These are phyloP conservation scores for Apocrypta bakeri DNA, from an alignment of 1,140 invertebrate genomes.

Conservation along the genomic window DNA sequence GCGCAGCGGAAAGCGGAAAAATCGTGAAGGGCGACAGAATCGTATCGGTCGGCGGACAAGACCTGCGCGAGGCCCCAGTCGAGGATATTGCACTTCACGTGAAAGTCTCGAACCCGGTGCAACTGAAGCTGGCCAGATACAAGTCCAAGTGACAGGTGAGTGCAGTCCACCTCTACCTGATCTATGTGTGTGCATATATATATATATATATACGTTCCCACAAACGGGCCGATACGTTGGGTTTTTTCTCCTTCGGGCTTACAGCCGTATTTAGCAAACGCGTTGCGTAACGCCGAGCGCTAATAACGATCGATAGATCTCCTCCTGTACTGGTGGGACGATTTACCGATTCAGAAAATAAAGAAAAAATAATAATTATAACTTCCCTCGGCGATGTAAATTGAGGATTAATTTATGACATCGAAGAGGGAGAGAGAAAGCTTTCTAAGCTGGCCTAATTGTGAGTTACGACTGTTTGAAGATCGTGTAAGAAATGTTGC, in stretches of 20 bases:
- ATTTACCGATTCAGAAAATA: too few species aligned
- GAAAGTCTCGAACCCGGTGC: constrained; percentile 70
- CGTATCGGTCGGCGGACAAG: constrained; percentile 90
- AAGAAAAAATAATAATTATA: too few species aligned
- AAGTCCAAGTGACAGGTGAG: constrained; percentile 67
- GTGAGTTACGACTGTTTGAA: background rate
- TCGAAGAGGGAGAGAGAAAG: background rate
- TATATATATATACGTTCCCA: constrained; percentile 20
- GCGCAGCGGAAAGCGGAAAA: constrained; percentile 92
- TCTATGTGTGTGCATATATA: too few species aligned
- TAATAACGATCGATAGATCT: too few species aligned
- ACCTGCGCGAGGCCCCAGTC: constrained; percentile 87
- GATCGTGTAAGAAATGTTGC: background rate
- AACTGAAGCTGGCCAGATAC: constrained; percentile 69
- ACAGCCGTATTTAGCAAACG: background rate
- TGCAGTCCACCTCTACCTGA: background rate
- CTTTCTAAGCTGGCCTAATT: background rate
- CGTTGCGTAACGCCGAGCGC: too few species aligned
- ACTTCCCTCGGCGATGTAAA: background rate
- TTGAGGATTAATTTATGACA: background rate
- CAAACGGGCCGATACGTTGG: background rate
- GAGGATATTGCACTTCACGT: constrained; percentile 79
- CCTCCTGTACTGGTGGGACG: too few species aligned
- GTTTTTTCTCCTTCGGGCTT: background rate
- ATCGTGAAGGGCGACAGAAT: constrained; percentile 96